These are phyloP conservation scores for Paramormyrops hopkinsi DNA, from an alignment of 2,797 vertebrate genomes.

Conservation along the genomic window DNA sequence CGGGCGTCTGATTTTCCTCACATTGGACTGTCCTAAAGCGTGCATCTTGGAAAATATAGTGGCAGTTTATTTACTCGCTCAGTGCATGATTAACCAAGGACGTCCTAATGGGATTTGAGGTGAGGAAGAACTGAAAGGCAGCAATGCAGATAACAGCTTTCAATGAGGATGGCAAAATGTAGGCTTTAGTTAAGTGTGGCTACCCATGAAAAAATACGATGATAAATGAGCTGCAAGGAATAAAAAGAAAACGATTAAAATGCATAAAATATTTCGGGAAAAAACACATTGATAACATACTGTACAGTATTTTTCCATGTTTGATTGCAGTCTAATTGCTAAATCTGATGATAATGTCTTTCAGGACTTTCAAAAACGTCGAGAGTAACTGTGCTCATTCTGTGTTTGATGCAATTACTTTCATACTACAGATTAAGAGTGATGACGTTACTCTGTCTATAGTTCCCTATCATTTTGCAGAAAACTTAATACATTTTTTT, in stretches of 20 bases:
- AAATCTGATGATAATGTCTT: neutral
- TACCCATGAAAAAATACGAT: neutral
- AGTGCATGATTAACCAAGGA: neutral
- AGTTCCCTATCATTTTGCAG: neutral
- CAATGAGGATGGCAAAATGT: neutral
- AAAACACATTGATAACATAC: neutral
- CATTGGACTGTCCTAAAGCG: neutral
- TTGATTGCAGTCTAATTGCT: neutral
- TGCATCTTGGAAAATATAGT: neutral
- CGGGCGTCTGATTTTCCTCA: neutral
- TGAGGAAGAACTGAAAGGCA: neutral
- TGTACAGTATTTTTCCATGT: neutral
- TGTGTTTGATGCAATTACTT: neutral
- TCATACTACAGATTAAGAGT: neutral
- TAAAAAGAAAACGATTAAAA: neutral
- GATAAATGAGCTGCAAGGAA: neutral
- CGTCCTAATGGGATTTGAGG: neutral
- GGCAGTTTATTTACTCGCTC: neutral
- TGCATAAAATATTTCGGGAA: neutral
- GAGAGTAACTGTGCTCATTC: neutral
- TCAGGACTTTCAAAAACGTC: neutral
- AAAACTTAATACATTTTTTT: neutral
- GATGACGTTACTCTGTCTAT: neutral
- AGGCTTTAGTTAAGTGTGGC: neutral
- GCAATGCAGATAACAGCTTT: neutral